A percentile compares a stretch with the other conserved stretches of the same genome.
Conservation (phyloP, 2,113 vertebrate species). For the Gambusia affinis region DNA sequence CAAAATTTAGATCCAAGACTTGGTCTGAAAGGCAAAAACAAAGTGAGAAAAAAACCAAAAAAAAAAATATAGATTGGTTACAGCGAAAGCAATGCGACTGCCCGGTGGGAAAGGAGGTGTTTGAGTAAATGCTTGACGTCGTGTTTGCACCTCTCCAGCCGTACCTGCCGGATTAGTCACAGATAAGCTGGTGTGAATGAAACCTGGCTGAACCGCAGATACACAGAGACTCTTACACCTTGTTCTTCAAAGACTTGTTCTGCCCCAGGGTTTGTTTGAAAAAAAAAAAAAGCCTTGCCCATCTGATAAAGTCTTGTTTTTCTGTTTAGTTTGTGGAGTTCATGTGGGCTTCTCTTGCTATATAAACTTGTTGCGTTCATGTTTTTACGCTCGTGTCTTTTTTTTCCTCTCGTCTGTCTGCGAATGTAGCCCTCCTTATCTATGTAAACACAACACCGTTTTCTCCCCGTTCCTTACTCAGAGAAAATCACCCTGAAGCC, state of each 20-base stretch:
- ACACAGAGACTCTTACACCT: not conserved
- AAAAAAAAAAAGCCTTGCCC: not conserved
- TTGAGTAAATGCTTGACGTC: not conserved
- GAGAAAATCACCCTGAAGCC: constrained; percentile 9
- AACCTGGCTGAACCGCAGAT: not conserved
- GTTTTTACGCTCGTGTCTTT: not conserved
- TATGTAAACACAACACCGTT: constrained; percentile 38
- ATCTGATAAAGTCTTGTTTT: not conserved
- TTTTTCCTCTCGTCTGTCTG: not conserved
- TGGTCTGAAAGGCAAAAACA: not conserved
- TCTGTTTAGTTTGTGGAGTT: not conserved
- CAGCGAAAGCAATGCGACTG: not conserved
- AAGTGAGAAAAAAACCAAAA: not conserved
- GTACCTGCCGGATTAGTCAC: not conserved
- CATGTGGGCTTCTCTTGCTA: not conserved
- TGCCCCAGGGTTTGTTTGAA: not conserved
- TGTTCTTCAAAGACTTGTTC: not conserved
- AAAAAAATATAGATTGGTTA: not conserved
- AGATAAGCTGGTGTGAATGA: constrained; percentile 5
- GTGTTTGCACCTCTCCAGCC: not conserved
- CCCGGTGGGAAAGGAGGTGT: not conserved
- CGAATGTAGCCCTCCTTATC: constrained; percentile 6
- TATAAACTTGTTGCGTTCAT: not conserved
- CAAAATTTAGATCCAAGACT: not conserved
- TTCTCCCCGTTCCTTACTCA: constrained; percentile 19